These are phyloP conservation scores for Mormyrus lacerda DNA, from an alignment of 2,113 vertebrate genomes.

Conservation along the genomic window DNA sequence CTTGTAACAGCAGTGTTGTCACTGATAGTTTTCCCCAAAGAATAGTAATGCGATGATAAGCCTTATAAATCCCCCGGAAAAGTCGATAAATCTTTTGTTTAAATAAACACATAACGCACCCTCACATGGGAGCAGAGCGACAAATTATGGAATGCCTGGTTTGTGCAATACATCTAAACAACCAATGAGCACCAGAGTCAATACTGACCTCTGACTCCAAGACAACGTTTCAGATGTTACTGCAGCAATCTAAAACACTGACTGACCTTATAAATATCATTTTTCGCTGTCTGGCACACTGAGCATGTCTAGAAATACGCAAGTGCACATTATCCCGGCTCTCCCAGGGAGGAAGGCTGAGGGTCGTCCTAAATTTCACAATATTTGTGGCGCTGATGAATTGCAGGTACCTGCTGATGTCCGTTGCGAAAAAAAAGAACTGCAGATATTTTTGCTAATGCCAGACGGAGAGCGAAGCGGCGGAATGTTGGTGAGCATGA, in stretches of 20 bases:
- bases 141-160: conserved; percentile 5
- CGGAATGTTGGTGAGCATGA: not conserved
- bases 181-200: not conserved
- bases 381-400: not conserved
- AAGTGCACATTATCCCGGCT: not conserved
- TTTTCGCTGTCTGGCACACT: not conserved
- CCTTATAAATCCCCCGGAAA: conserved; percentile 1
- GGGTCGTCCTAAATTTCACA: not conserved
- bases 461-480: not conserved
- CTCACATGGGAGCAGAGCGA: conserved; percentile 13
- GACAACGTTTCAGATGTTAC: not conserved
- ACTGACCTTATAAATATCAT: not conserved
- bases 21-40: not conserved
- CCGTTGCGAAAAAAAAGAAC: not conserved
- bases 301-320: not conserved
- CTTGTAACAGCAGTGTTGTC: not conserved
- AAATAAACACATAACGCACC: conserved; percentile 33
- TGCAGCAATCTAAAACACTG: not conserved
- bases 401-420: not conserved
- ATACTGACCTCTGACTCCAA: not conserved
- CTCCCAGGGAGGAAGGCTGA: not conserved
- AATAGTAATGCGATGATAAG: not conserved
- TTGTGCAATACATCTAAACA: not conserved
- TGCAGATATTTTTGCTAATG: not conserved
- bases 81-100: conserved; percentile 32